Evolutionary conservation across 1,140 invertebrate species (phyloP), one percentile per base, ranked within the genome.

Genomic region (Caenorhabditis inopinata): DNA sequence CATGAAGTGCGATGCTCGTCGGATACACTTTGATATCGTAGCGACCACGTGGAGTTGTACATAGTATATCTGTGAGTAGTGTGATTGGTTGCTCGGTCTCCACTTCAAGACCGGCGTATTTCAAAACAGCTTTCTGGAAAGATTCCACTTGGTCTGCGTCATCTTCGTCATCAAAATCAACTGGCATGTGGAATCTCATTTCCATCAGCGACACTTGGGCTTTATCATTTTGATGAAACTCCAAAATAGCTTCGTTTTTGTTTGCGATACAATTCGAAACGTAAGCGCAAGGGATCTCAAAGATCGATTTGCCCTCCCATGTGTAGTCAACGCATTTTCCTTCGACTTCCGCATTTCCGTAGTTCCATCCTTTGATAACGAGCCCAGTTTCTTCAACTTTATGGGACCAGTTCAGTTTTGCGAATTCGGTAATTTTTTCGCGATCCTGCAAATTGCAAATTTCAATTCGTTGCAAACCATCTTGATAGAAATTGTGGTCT

Each of bases 21-120:
- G 94, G 93, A 88, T 97, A 99, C 49, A 99, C 93, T 91, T 99
- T 99, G 89, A 99, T 96, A 89, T 99, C 97, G 89, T 99, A 99
- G 82, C 97, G 95, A 92, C 97, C 97, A 91, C 96, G 93, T 80
- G 97, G 97, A 53, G 97, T 99, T 49, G 99, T 93, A 90, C 96
- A 99, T 84, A 98, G 95, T 80, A 99, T 93, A 91, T 99, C 96
- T 82, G 93, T 92, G 90, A 99, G 97, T 82, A 95, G 96, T 75
- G 95, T 95, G 89, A 99, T 95, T 6, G 96, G 95, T 91, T 98
- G 96, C 29, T 96, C 97, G 73, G 95, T 96, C 1, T 97, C 95
- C 84, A 94, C 96, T 83, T 99, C 97, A 81, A 99, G 95, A 81
- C 94, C 96, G 9, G 97, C 97, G 90, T 97, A 98, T 79, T 93